phyloP scores from a whole-genome alignment of 2,797 vertebrate genomes.

The Eospalax fontanierii region DNA sequence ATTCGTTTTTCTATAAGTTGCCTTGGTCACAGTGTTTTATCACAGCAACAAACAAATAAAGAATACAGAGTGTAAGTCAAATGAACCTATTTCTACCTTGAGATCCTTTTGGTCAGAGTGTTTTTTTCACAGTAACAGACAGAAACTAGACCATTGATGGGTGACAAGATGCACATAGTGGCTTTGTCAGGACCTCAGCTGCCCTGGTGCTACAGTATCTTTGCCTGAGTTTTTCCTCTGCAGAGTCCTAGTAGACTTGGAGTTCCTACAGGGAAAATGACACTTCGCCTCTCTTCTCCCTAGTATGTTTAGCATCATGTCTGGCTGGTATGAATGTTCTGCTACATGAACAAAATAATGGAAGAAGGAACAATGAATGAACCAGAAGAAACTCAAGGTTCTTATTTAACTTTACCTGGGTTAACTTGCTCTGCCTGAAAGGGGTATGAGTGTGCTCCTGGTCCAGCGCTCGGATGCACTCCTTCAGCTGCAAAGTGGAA shows the following conservation, averaged over 20 bases:
- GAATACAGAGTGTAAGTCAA: too few species aligned
- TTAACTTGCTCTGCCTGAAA: conserved; percentile 97
- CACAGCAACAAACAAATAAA: too few species aligned
- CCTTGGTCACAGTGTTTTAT: too few species aligned
- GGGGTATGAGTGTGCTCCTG: conserved; percentile 95
- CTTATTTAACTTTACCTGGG: conserved; percentile 91
- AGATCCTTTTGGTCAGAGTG: background rate
- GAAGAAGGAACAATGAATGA: conserved; percentile 58
- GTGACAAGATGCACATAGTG: background rate
- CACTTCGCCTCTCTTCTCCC: background rate
- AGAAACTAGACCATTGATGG: background rate
- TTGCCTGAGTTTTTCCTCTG: background rate
- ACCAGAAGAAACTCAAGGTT: conserved; percentile 48
- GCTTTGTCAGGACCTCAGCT: too few species aligned
- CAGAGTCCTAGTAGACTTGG: background rate
- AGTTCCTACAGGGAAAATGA: background rate
- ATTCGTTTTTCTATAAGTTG: too few species aligned
- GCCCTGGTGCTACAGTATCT: background rate
- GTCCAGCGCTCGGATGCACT: conserved; percentile 96
- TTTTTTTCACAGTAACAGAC: background rate
- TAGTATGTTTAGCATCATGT: background rate
- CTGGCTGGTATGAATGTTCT: background rate
- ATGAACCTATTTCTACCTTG: too few species aligned
- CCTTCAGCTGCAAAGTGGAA: conserved; percentile 92
- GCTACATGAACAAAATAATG: conserved; percentile 37